Conservation (phyloP, 2,888 invertebrate species). For the Nephrotoma flavescens region DNA sequence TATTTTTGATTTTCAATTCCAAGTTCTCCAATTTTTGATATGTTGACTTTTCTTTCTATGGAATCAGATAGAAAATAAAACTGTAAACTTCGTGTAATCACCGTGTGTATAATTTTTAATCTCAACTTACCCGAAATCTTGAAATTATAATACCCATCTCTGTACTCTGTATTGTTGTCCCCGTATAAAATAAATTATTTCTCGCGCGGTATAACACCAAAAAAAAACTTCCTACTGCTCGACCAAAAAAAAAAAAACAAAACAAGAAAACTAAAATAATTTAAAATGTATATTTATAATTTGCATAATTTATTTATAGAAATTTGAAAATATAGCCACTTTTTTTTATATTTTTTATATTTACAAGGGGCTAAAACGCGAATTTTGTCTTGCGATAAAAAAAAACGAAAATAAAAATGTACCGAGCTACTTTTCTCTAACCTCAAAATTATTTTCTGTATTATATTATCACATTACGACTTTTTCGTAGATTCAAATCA, state of each 20-base stretch:
- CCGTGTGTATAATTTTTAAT: slow-evolving; percentile 4
- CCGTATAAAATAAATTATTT: not conserved
- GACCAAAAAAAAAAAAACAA: not conserved
- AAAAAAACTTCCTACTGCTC: not conserved
- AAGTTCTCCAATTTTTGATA: slow-evolving; percentile 47
- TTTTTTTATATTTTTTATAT: not conserved
- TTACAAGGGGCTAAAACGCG: not conserved
- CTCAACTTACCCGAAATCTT: slow-evolving; percentile 48
- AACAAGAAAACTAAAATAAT: not conserved
- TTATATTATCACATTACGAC: not conserved
- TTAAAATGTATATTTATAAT: not conserved
- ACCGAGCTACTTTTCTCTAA: not conserved
- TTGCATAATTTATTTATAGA: not conserved
- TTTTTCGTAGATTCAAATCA: not conserved
- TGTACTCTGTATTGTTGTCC: not conserved
- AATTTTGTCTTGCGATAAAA: not conserved
- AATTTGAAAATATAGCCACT: not conserved
- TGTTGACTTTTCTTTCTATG: slow-evolving; percentile 37
- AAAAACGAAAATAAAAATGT: not conserved
- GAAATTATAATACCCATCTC: slow-evolving; percentile 51
- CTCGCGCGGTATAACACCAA: not conserved
- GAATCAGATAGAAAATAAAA: slow-evolving; percentile 14
- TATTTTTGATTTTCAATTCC: slow-evolving; percentile 62
- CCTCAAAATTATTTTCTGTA: not conserved
- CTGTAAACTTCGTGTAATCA: not conserved